phyloP scores from a whole-genome alignment of 2,113 vertebrate genomes.

The Erinaceus europaeus region DNA sequence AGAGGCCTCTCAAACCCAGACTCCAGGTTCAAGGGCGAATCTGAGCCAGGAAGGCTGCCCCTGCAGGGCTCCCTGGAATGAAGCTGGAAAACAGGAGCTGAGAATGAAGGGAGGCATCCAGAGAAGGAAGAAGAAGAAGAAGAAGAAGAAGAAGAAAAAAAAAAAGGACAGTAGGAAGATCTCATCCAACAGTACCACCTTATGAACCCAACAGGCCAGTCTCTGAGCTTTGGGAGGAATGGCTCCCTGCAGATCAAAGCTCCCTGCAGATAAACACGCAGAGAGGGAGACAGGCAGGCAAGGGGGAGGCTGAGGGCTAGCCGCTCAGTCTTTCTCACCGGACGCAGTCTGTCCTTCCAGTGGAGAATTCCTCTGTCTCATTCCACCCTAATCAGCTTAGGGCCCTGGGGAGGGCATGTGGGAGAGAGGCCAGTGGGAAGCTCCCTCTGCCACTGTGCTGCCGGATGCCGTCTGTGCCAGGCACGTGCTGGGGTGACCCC shows the following conservation, averaged over 20 bases:
- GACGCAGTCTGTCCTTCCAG: background rate
- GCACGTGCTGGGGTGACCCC: background rate
- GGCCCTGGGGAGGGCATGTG: background rate
- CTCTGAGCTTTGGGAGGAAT: background rate
- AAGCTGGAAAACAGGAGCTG: background rate
- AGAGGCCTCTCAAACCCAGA: background rate
- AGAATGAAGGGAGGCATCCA: background rate
- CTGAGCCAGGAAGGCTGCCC: background rate
- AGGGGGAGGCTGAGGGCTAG: background rate
- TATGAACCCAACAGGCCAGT: background rate
- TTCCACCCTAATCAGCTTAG: background rate
- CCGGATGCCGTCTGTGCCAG: background rate
- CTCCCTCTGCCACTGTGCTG: background rate
- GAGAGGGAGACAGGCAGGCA: background rate
- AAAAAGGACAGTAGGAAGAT: background rate
- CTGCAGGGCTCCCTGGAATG: background rate
- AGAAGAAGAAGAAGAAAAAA: background rate
- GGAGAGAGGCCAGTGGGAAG: background rate
- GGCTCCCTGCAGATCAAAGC: conserved; percentile 58
- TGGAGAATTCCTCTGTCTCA: background rate
- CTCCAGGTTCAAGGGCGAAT: background rate
- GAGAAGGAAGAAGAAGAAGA: background rate
- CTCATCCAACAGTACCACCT: background rate
- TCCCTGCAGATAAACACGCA: conserved; percentile 59
- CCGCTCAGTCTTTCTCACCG: background rate